Evolutionary conservation across 2,888 invertebrate genomes (phyloP).

Genomic region (Nemoura dubitans): DNA sequence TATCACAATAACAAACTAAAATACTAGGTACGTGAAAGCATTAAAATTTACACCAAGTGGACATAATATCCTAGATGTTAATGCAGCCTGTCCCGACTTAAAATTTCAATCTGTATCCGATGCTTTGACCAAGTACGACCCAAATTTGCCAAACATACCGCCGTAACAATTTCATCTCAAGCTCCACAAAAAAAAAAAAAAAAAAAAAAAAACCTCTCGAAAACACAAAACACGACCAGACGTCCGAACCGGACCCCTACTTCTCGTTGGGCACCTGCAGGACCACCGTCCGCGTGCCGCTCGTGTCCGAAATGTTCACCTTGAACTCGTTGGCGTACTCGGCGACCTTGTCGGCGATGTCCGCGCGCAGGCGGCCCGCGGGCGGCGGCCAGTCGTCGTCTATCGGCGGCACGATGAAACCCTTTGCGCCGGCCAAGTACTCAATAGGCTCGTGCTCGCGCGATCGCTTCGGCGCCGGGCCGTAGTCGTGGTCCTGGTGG

Average conservation of each 20-base stretch:
- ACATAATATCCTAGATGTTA: neutral
- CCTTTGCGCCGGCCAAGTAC: conserved; percentile 29
- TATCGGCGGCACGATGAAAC: conserved; percentile 49
- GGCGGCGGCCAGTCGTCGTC: conserved; percentile 50
- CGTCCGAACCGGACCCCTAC: conserved; percentile 28
- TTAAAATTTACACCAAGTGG: neutral
- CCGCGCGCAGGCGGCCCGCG: conserved; percentile 42
- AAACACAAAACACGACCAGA: neutral
- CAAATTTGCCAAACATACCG: neutral
- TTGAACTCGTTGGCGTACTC: conserved; percentile 57
- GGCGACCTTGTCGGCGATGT: conserved; percentile 51
- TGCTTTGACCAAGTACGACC: neutral
- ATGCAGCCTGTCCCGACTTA: neutral
- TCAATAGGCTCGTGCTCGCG: conserved; percentile 42
- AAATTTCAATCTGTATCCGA: neutral
- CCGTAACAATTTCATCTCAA: neutral
- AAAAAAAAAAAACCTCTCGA: no score
- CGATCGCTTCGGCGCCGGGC: conserved; percentile 48
- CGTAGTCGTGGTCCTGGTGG: conserved; percentile 52
- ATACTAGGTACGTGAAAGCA: neutral
- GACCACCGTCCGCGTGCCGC: conserved; percentile 58
- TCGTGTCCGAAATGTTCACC: conserved; percentile 58
- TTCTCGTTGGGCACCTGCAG: conserved; percentile 58
- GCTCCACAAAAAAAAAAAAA: neutral
- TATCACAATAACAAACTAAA: conserved; percentile 12